Percentiles rank a stretch among this genome's conserved stretches.
Evolutionary conservation across 2,888 invertebrate species (phyloP).

Genomic region (Ectobius pallidus): DNA sequence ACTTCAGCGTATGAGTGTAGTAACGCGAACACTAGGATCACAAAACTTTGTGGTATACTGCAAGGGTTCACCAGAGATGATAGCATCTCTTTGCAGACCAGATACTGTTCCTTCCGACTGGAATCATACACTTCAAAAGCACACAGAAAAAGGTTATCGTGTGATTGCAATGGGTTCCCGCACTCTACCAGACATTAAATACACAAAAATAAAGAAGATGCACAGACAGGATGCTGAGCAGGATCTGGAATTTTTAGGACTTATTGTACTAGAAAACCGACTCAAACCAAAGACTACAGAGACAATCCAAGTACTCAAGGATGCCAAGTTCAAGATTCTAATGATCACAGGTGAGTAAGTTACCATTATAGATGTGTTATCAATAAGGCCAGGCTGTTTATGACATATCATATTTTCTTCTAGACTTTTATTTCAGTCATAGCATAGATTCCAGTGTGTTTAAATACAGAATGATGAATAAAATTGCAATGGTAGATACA

Average conservation of each 20-base stretch:
- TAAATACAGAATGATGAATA: too few species aligned
- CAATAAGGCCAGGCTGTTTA: too few species aligned
- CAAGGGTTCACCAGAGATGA: conserved; percentile 64
- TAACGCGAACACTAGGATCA: conserved; percentile 51
- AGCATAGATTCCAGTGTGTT: too few species aligned
- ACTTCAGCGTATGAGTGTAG: conserved; percentile 63
- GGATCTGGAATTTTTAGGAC: conserved; percentile 54
- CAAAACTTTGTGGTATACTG: conserved; percentile 56
- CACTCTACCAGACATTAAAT: conserved; percentile 45
- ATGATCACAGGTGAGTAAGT: conserved; percentile 70
- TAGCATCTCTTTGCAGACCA: conserved; percentile 56
- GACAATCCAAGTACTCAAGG: conserved; percentile 56
- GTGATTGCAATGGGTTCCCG: conserved; percentile 56
- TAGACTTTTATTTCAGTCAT: too few species aligned
- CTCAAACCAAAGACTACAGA: conserved; percentile 60
- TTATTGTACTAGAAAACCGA: conserved; percentile 62
- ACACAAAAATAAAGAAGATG: conserved; percentile 55
- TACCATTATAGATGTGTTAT: too few species aligned
- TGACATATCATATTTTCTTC: too few species aligned
- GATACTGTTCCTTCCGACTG: conserved; percentile 56
- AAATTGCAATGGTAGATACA: too few species aligned
- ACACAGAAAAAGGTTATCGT: conserved; percentile 56
- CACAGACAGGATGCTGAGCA: conserved; percentile 58
- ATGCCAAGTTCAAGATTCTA: conserved; percentile 60
- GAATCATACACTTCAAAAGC: conserved; percentile 48